phyloP scores from a whole-genome alignment of 2,888 invertebrate genomes.

The Platerodrilus igneus region DNA sequence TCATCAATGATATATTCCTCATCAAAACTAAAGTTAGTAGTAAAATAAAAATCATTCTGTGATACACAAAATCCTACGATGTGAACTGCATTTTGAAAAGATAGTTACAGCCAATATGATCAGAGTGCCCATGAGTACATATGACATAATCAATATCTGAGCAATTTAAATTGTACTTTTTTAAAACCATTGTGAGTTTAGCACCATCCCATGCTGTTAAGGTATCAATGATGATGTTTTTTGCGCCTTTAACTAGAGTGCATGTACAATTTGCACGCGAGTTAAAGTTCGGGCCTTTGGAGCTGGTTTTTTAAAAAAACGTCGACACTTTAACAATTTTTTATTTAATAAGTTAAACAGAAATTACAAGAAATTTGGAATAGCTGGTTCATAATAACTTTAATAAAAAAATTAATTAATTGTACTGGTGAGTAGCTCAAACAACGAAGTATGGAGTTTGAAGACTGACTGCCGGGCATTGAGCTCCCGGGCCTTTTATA shows the following conservation, averaged over 20 bases:
- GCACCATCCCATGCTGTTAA: conserved; percentile 91
- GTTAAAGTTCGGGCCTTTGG: no score
- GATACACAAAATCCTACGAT: conserved; percentile 79
- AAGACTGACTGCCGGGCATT: no score
- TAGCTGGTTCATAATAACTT: no score
- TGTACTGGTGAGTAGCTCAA: no score
- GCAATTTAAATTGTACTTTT: conserved; percentile 51
- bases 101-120: conserved; percentile 92
- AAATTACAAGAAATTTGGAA: no score
- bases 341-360: no score
- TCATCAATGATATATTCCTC: conserved; percentile 64
- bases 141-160: conserved; percentile 70
- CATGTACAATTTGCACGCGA: conserved; percentile 87
- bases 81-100: conserved; percentile 77
- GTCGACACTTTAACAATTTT: no score
- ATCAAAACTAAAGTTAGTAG: conserved; percentile 59
- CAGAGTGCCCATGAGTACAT: conserved; percentile 90
- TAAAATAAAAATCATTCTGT: conserved; percentile 62
- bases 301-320: no score
- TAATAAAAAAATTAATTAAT: no score
- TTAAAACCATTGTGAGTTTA: conserved; percentile 58
- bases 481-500: no score
- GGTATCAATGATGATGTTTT: conserved; percentile 83
- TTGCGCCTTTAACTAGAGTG: conserved; percentile 69
- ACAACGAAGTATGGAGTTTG: no score